These are phyloP conservation scores for Necrosyrtes monachus DNA, from an alignment of 2,797 vertebrate species.

Conservation along the genomic window DNA sequence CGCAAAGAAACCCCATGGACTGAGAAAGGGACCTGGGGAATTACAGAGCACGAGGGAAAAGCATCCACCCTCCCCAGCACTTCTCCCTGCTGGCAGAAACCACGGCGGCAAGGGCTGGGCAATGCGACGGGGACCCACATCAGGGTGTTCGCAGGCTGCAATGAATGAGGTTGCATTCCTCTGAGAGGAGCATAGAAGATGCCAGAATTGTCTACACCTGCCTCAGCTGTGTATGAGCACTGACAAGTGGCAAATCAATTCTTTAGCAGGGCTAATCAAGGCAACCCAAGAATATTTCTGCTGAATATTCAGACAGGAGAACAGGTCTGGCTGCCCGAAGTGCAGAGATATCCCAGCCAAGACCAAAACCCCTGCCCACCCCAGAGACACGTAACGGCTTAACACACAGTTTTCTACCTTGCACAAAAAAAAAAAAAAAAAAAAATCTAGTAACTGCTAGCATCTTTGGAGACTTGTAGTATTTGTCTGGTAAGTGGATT, in stretches of 20 bases:
- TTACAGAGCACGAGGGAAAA: too few species aligned
- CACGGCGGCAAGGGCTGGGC: rapidly evolving
- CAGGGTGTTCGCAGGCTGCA: background rate
- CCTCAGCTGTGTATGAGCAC: background rate
- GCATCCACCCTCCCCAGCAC: background rate
- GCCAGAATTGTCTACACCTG: background rate
- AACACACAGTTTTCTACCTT: background rate
- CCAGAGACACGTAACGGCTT: background rate
- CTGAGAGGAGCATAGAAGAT: background rate
- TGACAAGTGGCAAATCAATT: background rate
- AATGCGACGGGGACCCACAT: rapidly evolving
- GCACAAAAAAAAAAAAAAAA: background rate
- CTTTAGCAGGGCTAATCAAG: background rate
- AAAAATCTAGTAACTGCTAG: background rate
- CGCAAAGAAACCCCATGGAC: background rate
- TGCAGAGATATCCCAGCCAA: background rate
- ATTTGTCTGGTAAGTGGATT: background rate
- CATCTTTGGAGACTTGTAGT: background rate
- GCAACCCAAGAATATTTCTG: background rate
- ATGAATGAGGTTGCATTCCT: background rate
- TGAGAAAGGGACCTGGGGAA: background rate
- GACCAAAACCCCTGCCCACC: background rate
- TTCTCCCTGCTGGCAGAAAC: background rate
- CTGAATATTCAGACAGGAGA: background rate
- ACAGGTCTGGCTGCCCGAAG: background rate